phyloP scores from a whole-genome alignment of 2,113 vertebrate genomes.

The Apteryx mantelli region DNA sequence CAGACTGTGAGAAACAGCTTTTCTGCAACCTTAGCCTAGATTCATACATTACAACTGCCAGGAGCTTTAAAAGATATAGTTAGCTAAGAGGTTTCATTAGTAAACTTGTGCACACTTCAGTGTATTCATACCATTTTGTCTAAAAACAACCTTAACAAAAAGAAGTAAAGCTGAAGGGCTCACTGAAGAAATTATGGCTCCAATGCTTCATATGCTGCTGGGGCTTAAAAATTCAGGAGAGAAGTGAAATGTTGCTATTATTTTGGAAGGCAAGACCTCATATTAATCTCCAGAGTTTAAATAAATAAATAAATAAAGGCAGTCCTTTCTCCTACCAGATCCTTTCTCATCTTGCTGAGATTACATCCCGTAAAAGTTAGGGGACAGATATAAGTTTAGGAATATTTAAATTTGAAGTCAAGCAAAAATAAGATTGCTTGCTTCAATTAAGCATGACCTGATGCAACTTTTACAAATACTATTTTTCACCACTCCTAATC shows the following conservation, averaged over 20 bases:
- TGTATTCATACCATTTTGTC: neutral
- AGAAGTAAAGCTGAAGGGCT: neutral
- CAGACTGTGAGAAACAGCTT: neutral
- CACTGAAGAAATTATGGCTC: neutral
- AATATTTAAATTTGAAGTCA: neutral
- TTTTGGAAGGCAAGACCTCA: neutral
- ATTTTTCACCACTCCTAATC: neutral
- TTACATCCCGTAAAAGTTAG: neutral
- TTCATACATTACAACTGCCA: neutral
- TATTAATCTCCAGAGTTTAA: neutral
- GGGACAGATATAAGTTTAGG: neutral
- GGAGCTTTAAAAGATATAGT: neutral
- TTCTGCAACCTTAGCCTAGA: neutral
- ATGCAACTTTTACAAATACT: neutral
- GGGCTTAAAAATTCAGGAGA: neutral
- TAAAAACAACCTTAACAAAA: neutral
- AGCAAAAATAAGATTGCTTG: neutral
- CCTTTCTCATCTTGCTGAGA: neutral
- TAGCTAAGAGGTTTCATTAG: neutral
- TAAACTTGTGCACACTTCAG: neutral
- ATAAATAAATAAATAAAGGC: too few species aligned
- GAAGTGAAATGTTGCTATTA: accelerated
- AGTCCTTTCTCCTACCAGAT: neutral
- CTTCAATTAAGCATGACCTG: neutral
- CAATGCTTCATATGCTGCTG: neutral